A percentile compares a stretch with the other conserved stretches of the same genome.
Evolutionary conservation across 2,113 vertebrate genomes (phyloP).

Genomic region (Coracopsis vasa): DNA sequence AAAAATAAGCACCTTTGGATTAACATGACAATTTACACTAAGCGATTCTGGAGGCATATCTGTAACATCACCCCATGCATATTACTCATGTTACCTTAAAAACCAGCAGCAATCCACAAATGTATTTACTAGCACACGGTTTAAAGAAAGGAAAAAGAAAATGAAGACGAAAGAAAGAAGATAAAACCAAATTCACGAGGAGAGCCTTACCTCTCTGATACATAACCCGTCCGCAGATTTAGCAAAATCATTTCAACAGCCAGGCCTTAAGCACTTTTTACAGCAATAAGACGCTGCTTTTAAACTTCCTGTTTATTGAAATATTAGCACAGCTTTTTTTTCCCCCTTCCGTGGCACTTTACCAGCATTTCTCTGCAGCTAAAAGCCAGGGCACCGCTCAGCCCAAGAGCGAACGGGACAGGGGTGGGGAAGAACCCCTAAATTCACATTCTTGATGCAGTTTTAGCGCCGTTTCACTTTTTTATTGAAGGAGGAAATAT

Average conservation of each 20-base stretch:
- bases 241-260: neutral
- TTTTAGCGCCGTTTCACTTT: neutral
- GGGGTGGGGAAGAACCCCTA: neutral
- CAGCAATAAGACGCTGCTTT: constrained; percentile 17
- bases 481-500: neutral
- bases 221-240: neutral
- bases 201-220: constrained; percentile 14
- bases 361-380: neutral
- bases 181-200: neutral
- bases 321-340: neutral
- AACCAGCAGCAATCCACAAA: neutral
- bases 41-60: neutral
- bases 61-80: neutral
- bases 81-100: neutral
- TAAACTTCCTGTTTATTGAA: constrained; percentile 64
- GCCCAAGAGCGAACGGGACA: neutral
- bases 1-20: neutral
- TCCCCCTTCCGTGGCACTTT: neutral
- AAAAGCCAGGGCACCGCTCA: neutral
- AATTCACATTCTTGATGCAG: neutral
- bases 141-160: neutral
- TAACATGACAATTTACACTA: constrained; percentile 17
- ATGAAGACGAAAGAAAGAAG: neutral
- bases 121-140: neutral
- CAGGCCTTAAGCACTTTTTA: constrained; percentile 48